A percentile compares a stretch with the other conserved stretches of the same genome.
phyloP scores from a whole-genome alignment of 1,140 invertebrate genomes.

The Plodia interpunctella region DNA sequence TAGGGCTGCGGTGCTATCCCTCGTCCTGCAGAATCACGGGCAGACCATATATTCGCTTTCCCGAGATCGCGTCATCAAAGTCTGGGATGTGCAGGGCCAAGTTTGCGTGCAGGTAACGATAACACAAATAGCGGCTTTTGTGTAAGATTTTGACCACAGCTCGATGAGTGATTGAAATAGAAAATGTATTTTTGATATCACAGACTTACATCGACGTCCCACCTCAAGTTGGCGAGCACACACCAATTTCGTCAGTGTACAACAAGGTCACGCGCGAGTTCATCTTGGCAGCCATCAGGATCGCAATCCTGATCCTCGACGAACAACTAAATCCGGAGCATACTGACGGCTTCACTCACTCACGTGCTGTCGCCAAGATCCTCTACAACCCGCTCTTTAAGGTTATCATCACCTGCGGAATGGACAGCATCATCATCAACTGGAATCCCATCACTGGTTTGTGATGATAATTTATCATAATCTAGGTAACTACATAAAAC shows the following conservation, averaged over 20 bases:
- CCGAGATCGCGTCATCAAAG: slow-evolving; percentile 82
- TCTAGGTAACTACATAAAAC: too few species aligned
- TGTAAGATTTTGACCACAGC: too few species aligned
- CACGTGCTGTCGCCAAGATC: slow-evolving; percentile 79
- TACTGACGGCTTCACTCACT: slow-evolving; percentile 84
- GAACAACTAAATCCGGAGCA: slow-evolving; percentile 79
- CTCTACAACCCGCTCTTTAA: slow-evolving; percentile 84
- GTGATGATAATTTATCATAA: too few species aligned
- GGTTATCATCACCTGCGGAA: slow-evolving; percentile 81
- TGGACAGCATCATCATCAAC: slow-evolving; percentile 84
- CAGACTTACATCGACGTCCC: slow-evolving; percentile 81
- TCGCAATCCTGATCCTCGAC: slow-evolving; percentile 79
- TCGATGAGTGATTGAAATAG: too few species aligned
- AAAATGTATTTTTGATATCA: slow-evolving; percentile 3
- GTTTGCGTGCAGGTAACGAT: slow-evolving; percentile 77
- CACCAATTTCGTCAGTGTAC: slow-evolving; percentile 79
- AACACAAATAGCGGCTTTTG: background rate
- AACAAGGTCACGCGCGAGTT: slow-evolving; percentile 80
- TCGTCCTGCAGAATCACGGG: slow-evolving; percentile 78
- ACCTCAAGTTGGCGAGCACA: slow-evolving; percentile 77
- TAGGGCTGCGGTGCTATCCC: slow-evolving; percentile 80
- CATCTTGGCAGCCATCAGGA: slow-evolving; percentile 79
- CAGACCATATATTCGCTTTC: slow-evolving; percentile 79
- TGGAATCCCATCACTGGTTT: slow-evolving; percentile 82
- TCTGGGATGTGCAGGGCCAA: slow-evolving; percentile 81